Base-by-base conservation (phyloP, 2,888 invertebrate genomes). In the Dysmachus trigonus region DNA sequence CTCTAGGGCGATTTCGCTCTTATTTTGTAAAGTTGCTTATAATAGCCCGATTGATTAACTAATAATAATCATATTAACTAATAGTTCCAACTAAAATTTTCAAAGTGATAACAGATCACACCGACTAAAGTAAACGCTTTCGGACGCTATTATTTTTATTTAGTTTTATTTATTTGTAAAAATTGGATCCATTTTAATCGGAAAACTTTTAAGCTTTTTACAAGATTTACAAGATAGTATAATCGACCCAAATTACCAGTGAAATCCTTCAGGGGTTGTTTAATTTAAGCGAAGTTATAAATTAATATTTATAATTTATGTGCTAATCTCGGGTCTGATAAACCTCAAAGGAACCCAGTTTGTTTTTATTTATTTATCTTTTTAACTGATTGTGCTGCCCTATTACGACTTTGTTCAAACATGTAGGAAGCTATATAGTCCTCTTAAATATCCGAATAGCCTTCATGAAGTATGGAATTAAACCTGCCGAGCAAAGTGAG, bases 401-500 rank as follows among this genome's bases (percentile, higher is more conserved):
- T 47, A 47, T 47, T 47, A 47, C n/a, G 47, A 6, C n/a, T 47
- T n/a, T 47, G n/a, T 47, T 47, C 13, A 47, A 47, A 6, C 47
- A 6, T 6, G n/a, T 47, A 47, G n/a, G 47, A 47, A 47, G 15
- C n/a, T 47, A 4, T 47, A 18, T 47, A 47, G n/a, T 47, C 47
- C 47, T n/a, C 6, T 22, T 62, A 10, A 22, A 62, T 27, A 22
- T 18, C 62, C 31, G 73, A 73, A 73, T 73, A 33, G 2, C 15
- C 41, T 30, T 85, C 77, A 31, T 85, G 71, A 77, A 85, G 85
- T 47, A 47, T 6, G 15, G n/a, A 6, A 41, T 77, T 38, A 62
- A 71, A 77, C 53, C 41, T 85, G 22, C 18, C 13, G 22, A 74
- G 62, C 51, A 35, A 76, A 53, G 82, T 73, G 72, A 53, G 79